Base-by-base conservation (phyloP, 2,113 vertebrate species). In the Cathartes aura region DNA sequence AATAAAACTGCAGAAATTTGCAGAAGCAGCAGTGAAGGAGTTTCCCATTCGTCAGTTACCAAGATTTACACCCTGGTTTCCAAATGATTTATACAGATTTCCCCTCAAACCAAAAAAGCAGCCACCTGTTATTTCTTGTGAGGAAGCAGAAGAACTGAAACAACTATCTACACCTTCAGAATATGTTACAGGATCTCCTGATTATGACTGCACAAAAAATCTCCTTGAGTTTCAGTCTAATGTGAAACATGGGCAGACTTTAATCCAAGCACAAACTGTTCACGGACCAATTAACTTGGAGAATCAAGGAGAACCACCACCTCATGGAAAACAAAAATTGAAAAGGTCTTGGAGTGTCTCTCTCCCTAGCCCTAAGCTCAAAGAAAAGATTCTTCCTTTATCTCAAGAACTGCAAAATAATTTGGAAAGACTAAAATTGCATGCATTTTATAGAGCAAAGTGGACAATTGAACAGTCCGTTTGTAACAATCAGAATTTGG, bases 301-400 rank as follows among this genome's bases (percentile, higher is more conserved):
- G 74, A 93, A 38, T 96, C 72, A 86, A 92, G 91, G 66, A 93
- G 80, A 97, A 45, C 88, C 56, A 20, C 73, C 91, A 89, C 38
- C 70, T 93, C 87, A 93, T 67, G 89, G 22, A 87, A 94, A 79
- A 67, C 79, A 52, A 42, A 93, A 88, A 20, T 78, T 97, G 68
- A 97, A 81, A 81, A 98, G 99, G 36, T 99, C 98, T 71, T 99
- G 99, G 99, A 99, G 98, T 93, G 84, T 99, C 22, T 98, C 98
- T 78, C 43, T 97, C 12, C 93, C 94, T 66, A 97, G 53, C 4
- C 23, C 74, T 45, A 95, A 93, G 22, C 88, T 82, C 32, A 95
- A 91, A 89, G 94, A 94, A 92, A 93, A 96, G 36, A 91, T 98
- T 62, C 96, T 90, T 76, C 92, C 98, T 43, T 97, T 99, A 86